Evolutionary conservation across 2,113 vertebrate genomes (phyloP).

Genomic region (Bostrychus sinensis): DNA sequence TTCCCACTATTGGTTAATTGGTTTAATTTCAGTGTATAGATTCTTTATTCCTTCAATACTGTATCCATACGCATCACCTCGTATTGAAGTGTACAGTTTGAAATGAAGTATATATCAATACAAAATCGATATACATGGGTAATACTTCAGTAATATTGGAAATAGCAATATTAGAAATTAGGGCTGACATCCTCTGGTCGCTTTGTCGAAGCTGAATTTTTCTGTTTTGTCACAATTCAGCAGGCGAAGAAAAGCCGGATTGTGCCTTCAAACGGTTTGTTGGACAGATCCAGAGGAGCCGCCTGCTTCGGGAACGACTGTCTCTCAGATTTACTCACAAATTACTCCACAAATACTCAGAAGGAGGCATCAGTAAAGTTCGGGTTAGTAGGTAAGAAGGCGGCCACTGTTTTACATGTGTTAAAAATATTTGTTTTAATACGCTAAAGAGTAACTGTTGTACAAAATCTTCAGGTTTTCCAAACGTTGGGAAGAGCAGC

Average conservation of each 20-base stretch:
- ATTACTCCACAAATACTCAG: constrained; percentile 56
- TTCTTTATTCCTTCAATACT: too few species aligned
- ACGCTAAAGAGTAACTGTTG: neutral
- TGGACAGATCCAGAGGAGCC: constrained; percentile 73
- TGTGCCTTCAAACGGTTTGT: constrained; percentile 41
- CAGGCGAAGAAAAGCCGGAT: constrained; percentile 71
- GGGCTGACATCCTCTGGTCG: too few species aligned
- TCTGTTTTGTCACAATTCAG: constrained; percentile 54
- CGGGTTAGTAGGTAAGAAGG: constrained; percentile 86
- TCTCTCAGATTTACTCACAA: constrained; percentile 82
- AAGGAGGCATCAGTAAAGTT: constrained; percentile 80
- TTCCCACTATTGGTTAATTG: neutral
- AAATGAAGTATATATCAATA: too few species aligned
- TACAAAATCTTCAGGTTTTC: constrained; percentile 83
- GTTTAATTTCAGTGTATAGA: too few species aligned
- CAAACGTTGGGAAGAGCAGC: constrained; percentile 97
- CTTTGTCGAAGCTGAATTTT: neutral
- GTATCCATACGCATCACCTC: too few species aligned
- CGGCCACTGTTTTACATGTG: neutral
- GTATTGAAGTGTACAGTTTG: too few species aligned
- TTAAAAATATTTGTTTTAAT: neutral
- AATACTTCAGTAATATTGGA: too few species aligned
- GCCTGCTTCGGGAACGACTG: constrained; percentile 77
- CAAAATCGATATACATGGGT: too few species aligned
- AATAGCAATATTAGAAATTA: too few species aligned